These are phyloP conservation scores for Panthera uncia DNA, from an alignment of 2,113 vertebrate species.

Conservation along the genomic window DNA sequence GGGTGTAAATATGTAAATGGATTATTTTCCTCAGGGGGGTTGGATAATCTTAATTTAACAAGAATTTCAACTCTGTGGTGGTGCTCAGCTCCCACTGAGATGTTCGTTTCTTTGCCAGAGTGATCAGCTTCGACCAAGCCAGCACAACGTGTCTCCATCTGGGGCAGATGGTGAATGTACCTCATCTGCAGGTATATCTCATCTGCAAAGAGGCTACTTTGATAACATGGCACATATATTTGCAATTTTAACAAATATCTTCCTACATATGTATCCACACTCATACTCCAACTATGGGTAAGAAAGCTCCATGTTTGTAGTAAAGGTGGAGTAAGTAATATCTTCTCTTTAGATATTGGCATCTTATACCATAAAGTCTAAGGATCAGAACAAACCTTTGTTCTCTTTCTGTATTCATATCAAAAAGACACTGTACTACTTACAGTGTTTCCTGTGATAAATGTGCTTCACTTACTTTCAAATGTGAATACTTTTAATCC, in stretches of 20 bases:
- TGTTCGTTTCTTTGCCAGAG: slow-evolving; percentile 38
- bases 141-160: background rate
- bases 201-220: background rate
- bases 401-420: background rate
- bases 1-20: slow-evolving; percentile 54
- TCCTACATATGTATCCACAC: background rate
- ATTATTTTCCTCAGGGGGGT: slow-evolving; percentile 31
- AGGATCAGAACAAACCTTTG: background rate
- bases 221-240: background rate
- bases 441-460: background rate
- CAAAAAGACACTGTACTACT: background rate
- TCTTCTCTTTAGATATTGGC: background rate
- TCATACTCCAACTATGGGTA: background rate
- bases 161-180: background rate
- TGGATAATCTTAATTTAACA: slow-evolving; percentile 70
- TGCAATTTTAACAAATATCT: background rate
- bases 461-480: slow-evolving; percentile 17
- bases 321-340: background rate
- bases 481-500: slow-evolving; percentile 69
- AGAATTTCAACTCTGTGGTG: slow-evolving; percentile 51
- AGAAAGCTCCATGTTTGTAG: background rate
- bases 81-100: background rate
- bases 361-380: background rate
- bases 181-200: background rate
- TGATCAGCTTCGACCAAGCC: background rate